Base-by-base conservation (phyloP, 1,140 invertebrate species). In the Diabrotica virgifera region DNA sequence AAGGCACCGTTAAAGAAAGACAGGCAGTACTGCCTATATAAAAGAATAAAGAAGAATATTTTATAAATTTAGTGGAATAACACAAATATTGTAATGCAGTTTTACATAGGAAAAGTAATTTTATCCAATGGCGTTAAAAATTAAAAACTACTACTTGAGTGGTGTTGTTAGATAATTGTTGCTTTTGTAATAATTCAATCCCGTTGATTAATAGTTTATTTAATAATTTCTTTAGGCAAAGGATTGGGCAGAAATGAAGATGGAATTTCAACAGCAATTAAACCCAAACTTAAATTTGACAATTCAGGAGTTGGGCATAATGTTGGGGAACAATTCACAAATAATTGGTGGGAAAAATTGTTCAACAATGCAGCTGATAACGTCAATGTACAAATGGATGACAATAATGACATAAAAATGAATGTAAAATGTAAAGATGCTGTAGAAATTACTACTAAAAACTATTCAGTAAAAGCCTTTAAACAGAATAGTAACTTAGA, bases 331-430 rank as follows among this genome's bases (percentile, higher is more conserved):
- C 87, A 90, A 66, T 91, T 89, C 72, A 90, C 87, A 14, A 85
- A 89, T 61, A 86, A 91, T 57, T 95, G 92, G 92, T 93, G 92
- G 91, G 87, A 90, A 72, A 83, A 85, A 55, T 80, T 89, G 8
- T 93, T 88, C 68, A 87, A 93, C 72, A 87, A 89, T 69, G 89
- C 91, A 38, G 82, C 88, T 8, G 83, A 80, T 51, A 92, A 88
- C 77, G 84, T 93, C 12, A 70, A 81, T 13, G 81, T 86, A 52
- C 12, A 71, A 52, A 62, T 69, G 40, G 69, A 74, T 38, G 72
- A 77, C 5, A 62, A 78, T 8, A 76, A 80, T 37, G 76, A 71
- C 35, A 73, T 81, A 5, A 70, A 71, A 55, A 70, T 80, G 2
- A 77, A 77, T 14, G 53, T 79, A 5, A 80, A 79, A 61, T 66